These are phyloP conservation scores for Plestiodon gilberti DNA, from an alignment of 2,113 vertebrate species.

Conservation along the genomic window DNA sequence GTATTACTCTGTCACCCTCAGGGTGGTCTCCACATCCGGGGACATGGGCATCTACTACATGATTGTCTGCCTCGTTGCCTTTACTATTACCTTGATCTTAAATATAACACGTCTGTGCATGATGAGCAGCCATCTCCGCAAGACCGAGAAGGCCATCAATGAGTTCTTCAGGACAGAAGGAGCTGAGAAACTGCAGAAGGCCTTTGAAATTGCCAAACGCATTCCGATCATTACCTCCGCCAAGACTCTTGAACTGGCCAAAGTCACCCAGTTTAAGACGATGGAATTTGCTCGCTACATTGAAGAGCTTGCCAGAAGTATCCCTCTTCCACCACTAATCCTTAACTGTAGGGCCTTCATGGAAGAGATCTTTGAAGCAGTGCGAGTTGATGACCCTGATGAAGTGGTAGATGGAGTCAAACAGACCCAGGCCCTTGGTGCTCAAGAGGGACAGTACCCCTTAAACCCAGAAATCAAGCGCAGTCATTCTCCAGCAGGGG, in stretches of 20 bases:
- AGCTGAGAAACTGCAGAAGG: slow-evolving; percentile 93
- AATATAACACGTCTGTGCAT: slow-evolving; percentile 92
- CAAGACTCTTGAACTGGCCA: slow-evolving; percentile 92
- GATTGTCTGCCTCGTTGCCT: slow-evolving; percentile 89
- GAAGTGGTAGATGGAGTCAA: slow-evolving; percentile 68
- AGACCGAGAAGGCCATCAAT: slow-evolving; percentile 93
- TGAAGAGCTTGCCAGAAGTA: slow-evolving; percentile 92
- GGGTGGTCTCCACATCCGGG: slow-evolving; percentile 86
- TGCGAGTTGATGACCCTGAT: slow-evolving; percentile 77
- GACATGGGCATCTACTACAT: slow-evolving; percentile 93
- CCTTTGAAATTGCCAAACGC: slow-evolving; percentile 93
- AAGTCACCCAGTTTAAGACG: slow-evolving; percentile 94
- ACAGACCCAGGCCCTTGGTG: slow-evolving; percentile 51
- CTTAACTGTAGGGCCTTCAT: slow-evolving; percentile 83
- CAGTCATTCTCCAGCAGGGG: slow-evolving; percentile 75
- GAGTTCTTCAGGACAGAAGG: slow-evolving; percentile 96
- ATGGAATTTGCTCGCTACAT: slow-evolving; percentile 95
- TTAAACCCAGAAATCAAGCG: slow-evolving; percentile 70
- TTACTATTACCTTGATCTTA: slow-evolving; percentile 88
- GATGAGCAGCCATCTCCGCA: slow-evolving; percentile 94
- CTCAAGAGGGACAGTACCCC: slow-evolving; percentile 67
- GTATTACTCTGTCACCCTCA: slow-evolving; percentile 86
- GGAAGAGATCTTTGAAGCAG: slow-evolving; percentile 83
- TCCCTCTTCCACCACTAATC: slow-evolving; percentile 93
- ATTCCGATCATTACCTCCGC: slow-evolving; percentile 94